Percentiles rank a stretch among this genome's conserved stretches.
Conservation (phyloP, 2,797 vertebrate species). For the Poecile montanus region DNA sequence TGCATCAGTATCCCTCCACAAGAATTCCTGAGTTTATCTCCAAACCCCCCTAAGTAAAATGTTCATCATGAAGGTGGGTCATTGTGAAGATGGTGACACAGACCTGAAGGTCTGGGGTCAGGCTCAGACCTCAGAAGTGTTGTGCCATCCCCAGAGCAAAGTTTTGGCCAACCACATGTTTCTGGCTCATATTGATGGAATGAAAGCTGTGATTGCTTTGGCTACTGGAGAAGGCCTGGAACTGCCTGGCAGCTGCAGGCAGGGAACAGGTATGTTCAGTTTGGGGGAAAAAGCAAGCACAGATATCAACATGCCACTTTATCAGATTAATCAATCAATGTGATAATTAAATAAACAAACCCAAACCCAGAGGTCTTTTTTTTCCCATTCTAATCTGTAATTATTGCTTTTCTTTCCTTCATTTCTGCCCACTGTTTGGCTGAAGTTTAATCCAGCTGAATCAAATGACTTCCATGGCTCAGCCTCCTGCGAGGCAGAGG, state of each 20-base stretch:
- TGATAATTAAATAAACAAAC: background rate
- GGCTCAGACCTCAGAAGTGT: background rate
- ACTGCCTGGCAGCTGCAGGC: background rate
- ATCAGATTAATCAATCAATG: background rate
- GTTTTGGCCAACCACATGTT: accelerated
- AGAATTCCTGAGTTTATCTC: background rate
- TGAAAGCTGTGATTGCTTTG: background rate
- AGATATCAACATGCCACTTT: background rate
- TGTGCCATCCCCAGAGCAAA: background rate
- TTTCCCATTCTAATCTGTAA: background rate
- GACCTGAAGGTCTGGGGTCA: background rate
- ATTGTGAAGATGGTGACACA: background rate
- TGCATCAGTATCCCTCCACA: background rate
- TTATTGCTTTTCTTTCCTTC: background rate
- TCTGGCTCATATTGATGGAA: background rate
- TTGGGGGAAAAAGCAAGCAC: background rate
- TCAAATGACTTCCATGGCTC: background rate
- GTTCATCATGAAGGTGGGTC: accelerated
- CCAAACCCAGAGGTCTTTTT: background rate
- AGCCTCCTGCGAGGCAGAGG: background rate
- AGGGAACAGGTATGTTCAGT: accelerated
- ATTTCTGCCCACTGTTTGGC: background rate
- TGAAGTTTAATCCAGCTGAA: background rate
- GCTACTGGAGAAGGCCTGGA: background rate
- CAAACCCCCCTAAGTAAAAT: background rate